phyloP scores from a whole-genome alignment of 2,113 vertebrate genomes.

The Leptocoma aspasia region DNA sequence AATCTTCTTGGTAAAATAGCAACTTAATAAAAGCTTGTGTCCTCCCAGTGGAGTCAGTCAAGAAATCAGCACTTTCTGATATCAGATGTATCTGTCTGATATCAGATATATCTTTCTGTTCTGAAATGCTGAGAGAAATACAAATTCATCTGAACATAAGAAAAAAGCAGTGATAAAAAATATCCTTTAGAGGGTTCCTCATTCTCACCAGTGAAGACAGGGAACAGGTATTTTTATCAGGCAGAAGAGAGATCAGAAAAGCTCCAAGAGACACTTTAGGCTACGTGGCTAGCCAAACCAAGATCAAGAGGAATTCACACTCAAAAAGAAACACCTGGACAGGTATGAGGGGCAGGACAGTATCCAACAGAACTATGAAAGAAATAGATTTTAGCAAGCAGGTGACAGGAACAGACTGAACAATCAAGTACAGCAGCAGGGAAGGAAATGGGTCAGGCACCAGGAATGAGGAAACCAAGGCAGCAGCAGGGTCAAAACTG shows the following conservation, averaged over 20 bases:
- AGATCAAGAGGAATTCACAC: not conserved
- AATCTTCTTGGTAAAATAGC: not conserved
- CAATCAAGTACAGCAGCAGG: not conserved
- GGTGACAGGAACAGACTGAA: not conserved
- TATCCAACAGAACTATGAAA: not conserved
- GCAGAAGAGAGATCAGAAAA: not conserved
- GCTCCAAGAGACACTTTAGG: not conserved
- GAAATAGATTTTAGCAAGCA: not conserved
- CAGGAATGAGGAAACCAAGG: not conserved
- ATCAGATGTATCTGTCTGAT: not conserved
- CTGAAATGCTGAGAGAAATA: not conserved
- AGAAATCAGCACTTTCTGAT: not conserved
- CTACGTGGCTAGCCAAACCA: not conserved
- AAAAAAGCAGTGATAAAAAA: not conserved
- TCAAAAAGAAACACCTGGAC: not conserved
- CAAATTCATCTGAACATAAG: not conserved
- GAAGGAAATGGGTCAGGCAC: not conserved
- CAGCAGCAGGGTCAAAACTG: not conserved
- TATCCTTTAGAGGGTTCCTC: not conserved
- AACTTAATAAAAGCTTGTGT: not conserved
- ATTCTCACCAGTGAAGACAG: not conserved
- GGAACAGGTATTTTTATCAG: not conserved
- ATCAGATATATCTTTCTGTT: not conserved
- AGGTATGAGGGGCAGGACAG: not conserved
- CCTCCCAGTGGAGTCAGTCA: not conserved